Evolutionary conservation across 2,113 vertebrate genomes (phyloP).

Genomic region (Anthoscopus minutus): DNA sequence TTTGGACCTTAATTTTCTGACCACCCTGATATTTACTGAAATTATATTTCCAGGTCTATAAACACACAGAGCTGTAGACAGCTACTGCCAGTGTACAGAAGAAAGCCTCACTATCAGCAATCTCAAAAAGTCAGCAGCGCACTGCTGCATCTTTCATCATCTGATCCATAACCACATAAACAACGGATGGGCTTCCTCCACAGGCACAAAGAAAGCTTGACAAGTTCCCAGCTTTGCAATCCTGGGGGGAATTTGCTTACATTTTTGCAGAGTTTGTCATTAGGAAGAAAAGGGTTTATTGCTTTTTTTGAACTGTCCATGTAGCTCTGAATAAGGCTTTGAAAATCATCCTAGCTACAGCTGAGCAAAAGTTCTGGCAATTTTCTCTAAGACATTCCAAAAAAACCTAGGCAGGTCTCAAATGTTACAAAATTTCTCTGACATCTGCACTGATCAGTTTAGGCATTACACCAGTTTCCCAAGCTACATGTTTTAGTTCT

Average conservation of each 20-base stretch:
- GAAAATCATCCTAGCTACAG: neutral
- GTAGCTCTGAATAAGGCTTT: neutral
- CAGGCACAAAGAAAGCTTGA: neutral
- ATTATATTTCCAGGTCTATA: neutral
- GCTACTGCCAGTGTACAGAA: neutral
- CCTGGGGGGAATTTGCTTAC: neutral
- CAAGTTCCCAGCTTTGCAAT: neutral
- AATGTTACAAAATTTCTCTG: neutral
- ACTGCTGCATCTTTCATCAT: neutral
- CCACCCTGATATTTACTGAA: neutral
- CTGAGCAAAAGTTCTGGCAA: neutral
- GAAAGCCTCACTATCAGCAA: neutral
- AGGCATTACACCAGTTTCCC: neutral
- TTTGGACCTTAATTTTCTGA: neutral
- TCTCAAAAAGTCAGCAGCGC: neutral
- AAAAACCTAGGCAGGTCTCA: neutral
- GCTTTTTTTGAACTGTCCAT: neutral
- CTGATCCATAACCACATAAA: neutral
- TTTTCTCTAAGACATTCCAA: neutral
- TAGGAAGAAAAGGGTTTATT: neutral
- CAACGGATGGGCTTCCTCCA: neutral
- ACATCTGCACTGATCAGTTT: neutral
- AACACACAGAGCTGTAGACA: neutral
- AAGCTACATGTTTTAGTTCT: neutral
- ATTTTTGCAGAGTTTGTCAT: neutral